A percentile compares a stretch with the other conserved stretches of the same genome.
Evolutionary conservation across 2,113 vertebrate species (phyloP).

Genomic region (Sinocyclocheilus anophthalmus): DNA sequence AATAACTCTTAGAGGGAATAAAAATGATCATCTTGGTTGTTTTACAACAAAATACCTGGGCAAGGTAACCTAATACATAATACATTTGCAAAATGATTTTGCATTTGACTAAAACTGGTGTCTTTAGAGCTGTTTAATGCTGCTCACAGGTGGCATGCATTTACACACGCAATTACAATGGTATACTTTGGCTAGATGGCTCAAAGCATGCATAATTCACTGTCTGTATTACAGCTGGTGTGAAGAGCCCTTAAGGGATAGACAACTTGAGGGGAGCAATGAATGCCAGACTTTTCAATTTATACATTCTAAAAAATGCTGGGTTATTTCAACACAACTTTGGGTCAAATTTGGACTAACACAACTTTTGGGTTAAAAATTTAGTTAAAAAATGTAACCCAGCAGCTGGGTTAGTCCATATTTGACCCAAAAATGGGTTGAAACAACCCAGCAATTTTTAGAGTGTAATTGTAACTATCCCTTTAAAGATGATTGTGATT

Average conservation of each 20-base stretch:
- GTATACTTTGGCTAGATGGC: not conserved
- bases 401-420: too few relatives aligned
- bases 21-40: not conserved
- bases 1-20: slow-evolving; percentile 5
- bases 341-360: too few relatives aligned
- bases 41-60: not conserved
- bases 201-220: not conserved
- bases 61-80: not conserved
- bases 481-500: slow-evolving; percentile 1
- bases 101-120: not conserved
- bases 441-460: too few relatives aligned
- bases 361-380: too few relatives aligned
- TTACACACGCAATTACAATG: not conserved
- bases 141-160: not conserved
- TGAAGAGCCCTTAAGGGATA: not conserved
- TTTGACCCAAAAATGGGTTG: too few relatives aligned
- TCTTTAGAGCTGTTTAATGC: not conserved
- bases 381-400: too few relatives aligned
- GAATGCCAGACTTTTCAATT: too few relatives aligned
- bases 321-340: too few relatives aligned
- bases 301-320: too few relatives aligned
- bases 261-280: not conserved
- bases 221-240: not conserved
- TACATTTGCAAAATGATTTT: not conserved
- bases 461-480: not conserved